Conservation (phyloP, 1,140 invertebrate genomes). For the Hyles vespertilio region DNA sequence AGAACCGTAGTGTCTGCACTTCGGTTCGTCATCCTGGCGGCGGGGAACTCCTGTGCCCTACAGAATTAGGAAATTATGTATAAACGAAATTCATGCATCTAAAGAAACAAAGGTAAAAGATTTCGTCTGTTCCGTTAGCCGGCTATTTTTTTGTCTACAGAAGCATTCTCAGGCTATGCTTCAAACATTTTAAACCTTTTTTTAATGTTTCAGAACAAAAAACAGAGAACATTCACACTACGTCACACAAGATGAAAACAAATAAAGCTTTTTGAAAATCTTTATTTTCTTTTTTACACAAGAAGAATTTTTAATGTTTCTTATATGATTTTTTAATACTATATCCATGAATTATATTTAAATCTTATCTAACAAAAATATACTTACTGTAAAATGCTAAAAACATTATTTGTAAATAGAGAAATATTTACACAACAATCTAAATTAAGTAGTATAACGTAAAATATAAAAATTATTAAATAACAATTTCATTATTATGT, state of each 20-base stretch:
- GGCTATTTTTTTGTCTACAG: too few species aligned
- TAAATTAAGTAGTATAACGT: slow-evolving; percentile 46
- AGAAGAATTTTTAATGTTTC: slow-evolving; percentile 51
- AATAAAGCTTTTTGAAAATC: slow-evolving; percentile 47
- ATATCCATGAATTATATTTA: slow-evolving; percentile 34
- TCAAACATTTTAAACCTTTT: too few species aligned
- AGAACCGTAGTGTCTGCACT: too few species aligned
- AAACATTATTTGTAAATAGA: slow-evolving; percentile 48
- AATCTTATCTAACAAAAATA: slow-evolving; percentile 29
- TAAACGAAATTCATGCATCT: slow-evolving; percentile 22
- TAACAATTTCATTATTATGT: slow-evolving; percentile 43
- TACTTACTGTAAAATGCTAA: slow-evolving; percentile 36
- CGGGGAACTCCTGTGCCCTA: slow-evolving; percentile 63
- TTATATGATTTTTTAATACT: slow-evolving; percentile 49
- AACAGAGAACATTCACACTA: too few species aligned
- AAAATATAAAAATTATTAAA: slow-evolving; percentile 51
- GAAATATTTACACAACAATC: slow-evolving; percentile 67
- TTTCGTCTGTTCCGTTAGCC: not conserved
- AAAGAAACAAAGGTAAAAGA: not conserved
- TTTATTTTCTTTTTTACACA: slow-evolving; percentile 68
- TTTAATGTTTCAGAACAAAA: too few species aligned
- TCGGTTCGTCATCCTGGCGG: too few species aligned
- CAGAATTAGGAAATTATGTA: slow-evolving; percentile 75
- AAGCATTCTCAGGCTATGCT: too few species aligned
- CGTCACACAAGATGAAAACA: not conserved